phyloP scores from a whole-genome alignment of 2,797 vertebrate genomes.

The Tachyglossus aculeatus region DNA sequence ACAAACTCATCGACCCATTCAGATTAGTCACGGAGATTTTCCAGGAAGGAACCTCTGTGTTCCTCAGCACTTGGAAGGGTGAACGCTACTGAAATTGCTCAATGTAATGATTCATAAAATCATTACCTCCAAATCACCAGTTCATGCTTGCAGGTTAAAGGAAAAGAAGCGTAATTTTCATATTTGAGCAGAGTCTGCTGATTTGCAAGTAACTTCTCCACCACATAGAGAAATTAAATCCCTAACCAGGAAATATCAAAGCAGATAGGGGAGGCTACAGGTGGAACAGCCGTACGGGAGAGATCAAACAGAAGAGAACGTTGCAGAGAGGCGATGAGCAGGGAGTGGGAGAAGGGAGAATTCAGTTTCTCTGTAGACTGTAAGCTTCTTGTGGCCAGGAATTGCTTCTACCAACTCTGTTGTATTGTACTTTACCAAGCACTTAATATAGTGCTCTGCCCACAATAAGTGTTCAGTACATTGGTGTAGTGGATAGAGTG shows the following conservation, averaged over 20 bases:
- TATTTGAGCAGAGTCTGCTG: constrained; percentile 44
- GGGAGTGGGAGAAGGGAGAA: too few species aligned
- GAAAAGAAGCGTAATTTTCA: constrained; percentile 64
- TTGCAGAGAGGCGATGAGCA: too few species aligned
- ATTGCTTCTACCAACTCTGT: too few species aligned
- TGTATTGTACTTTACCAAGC: too few species aligned
- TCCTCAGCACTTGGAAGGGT: constrained; percentile 50
- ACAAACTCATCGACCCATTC: constrained; percentile 23
- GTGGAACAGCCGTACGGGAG: too few species aligned
- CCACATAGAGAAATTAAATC: constrained; percentile 52
- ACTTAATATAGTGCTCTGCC: too few species aligned
- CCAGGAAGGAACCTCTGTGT: constrained; percentile 51
- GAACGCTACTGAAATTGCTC: constrained; percentile 54
- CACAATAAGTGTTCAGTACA: too few species aligned
- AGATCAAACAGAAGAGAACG: too few species aligned
- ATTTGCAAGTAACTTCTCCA: constrained; percentile 44
- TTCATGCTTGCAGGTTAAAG: constrained; percentile 41
- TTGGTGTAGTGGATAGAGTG: too few species aligned
- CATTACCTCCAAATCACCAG: constrained; percentile 42
- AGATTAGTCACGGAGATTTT: constrained; percentile 15
- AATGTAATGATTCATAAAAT: constrained; percentile 60
- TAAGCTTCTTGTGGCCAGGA: too few species aligned
- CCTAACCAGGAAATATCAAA: constrained; percentile 28
- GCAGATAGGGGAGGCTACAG: background rate
- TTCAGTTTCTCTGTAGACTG: too few species aligned